Evolutionary conservation across 2,888 invertebrate species (phyloP).

Genomic region (Calliphora vomitoria): DNA sequence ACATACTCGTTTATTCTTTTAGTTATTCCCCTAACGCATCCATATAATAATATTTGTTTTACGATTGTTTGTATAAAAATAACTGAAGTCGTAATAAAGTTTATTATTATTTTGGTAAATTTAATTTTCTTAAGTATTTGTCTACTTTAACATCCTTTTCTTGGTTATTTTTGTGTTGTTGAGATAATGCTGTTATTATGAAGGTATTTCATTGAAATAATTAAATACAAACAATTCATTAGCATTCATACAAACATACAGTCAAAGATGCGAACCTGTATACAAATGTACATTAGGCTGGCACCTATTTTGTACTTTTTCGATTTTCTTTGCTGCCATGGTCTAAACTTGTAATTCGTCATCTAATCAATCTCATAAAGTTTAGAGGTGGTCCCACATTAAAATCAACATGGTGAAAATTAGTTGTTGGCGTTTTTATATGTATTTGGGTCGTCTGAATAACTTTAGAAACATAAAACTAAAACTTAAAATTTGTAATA

Average conservation of each 20-base stretch:
- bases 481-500: too few species aligned
- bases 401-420: too few species aligned
- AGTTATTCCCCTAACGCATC: not conserved
- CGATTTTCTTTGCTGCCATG: too few species aligned
- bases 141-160: not conserved
- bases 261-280: not conserved
- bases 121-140: slow-evolving; percentile 32
- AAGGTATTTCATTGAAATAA: slow-evolving; percentile 25
- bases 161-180: not conserved
- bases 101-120: slow-evolving; percentile 24
- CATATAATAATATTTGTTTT: not conserved
- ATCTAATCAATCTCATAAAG: too few species aligned
- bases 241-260: not conserved
- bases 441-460: too few species aligned
- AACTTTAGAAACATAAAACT: too few species aligned
- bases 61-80: not conserved
- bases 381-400: too few species aligned
- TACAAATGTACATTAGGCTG: too few species aligned
- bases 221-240: slow-evolving; percentile 9
- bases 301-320: too few species aligned
- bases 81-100: not conserved
- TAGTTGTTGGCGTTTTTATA: too few species aligned
- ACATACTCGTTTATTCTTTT: not conserved
- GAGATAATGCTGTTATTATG: slow-evolving; percentile 11
- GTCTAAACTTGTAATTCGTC: too few species aligned